phyloP scores from a whole-genome alignment of 2,797 vertebrate species.

The Merluccius polli region DNA sequence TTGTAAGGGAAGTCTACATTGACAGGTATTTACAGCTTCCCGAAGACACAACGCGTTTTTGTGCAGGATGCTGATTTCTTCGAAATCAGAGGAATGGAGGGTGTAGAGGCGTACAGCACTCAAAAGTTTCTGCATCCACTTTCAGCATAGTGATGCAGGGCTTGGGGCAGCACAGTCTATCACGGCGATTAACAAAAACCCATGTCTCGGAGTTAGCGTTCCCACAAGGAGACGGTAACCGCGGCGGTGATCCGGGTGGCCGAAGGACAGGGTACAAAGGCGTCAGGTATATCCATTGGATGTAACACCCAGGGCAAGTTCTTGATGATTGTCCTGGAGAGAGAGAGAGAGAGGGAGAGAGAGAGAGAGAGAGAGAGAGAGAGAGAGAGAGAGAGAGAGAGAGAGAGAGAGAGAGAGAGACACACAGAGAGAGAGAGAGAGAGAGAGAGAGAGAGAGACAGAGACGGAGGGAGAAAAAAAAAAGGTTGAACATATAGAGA shows the following conservation, averaged over 20 bases:
- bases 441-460: no score
- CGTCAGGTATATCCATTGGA: conserved; percentile 64
- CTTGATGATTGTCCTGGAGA: conserved; percentile 49
- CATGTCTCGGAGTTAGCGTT: conserved; percentile 50
- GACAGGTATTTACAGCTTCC: conserved; percentile 38
- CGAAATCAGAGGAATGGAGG: conserved; percentile 34
- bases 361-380: no score
- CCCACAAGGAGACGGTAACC: conserved; percentile 23
- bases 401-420: no score
- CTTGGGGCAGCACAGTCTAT: conserved; percentile 25
- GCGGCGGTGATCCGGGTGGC: conserved; percentile 15
- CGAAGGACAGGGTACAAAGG: conserved; percentile 27
- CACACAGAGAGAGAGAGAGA: no score
- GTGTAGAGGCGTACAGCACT: conserved; percentile 44
- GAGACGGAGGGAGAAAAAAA: no score
- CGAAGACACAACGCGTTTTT: conserved; percentile 36
- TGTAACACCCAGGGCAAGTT: conserved; percentile 15
- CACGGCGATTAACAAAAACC: conserved; percentile 32
- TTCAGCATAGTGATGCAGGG: conserved; percentile 52
- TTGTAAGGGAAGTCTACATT: conserved; percentile 34
- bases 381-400: no score
- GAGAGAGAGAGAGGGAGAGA: no score
- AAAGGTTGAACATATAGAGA: not conserved
- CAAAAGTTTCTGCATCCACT: conserved; percentile 42
- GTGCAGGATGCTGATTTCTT: conserved; percentile 44